phyloP scores from a whole-genome alignment of 2,888 invertebrate species.

The Synanthedon andrenaeformis region DNA sequence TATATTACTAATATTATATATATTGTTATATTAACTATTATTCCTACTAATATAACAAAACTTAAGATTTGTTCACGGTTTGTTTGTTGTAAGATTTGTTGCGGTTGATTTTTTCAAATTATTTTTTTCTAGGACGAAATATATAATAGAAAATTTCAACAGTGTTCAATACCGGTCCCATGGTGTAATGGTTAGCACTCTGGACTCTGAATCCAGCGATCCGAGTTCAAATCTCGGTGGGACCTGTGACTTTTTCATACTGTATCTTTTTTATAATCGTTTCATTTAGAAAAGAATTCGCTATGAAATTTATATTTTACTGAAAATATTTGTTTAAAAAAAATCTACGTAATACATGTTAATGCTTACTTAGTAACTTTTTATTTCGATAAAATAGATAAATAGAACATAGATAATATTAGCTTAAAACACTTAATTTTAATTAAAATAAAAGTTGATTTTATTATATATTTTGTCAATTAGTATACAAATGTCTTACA shows the following conservation, averaged over 20 bases:
- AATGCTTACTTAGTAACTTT: background rate
- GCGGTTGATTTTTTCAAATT: too few relatives aligned
- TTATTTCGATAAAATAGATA: too few relatives aligned
- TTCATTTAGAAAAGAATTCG: background rate
- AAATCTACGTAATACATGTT: background rate
- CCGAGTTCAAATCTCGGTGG: constrained; percentile 86
- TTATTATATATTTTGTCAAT: background rate
- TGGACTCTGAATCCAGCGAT: constrained; percentile 81
- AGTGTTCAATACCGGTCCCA: constrained; percentile 44
- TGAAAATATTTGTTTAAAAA: background rate
- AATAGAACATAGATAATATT: too few relatives aligned
- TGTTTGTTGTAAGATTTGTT: too few relatives aligned
- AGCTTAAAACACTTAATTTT: background rate
- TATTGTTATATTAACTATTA: too few relatives aligned
- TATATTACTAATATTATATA: too few relatives aligned
- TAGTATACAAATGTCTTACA: too few relatives aligned
- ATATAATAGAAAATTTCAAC: background rate
- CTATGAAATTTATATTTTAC: background rate
- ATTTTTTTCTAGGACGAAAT: too few relatives aligned
- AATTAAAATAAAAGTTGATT: background rate
- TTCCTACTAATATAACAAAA: too few relatives aligned
- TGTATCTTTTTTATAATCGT: background rate
- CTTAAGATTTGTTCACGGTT: too few relatives aligned
- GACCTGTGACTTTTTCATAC: constrained; percentile 52
- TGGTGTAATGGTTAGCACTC: constrained; percentile 79